Conservation (phyloP, 2,888 invertebrate genomes). For the Spodoptera exigua region DNA sequence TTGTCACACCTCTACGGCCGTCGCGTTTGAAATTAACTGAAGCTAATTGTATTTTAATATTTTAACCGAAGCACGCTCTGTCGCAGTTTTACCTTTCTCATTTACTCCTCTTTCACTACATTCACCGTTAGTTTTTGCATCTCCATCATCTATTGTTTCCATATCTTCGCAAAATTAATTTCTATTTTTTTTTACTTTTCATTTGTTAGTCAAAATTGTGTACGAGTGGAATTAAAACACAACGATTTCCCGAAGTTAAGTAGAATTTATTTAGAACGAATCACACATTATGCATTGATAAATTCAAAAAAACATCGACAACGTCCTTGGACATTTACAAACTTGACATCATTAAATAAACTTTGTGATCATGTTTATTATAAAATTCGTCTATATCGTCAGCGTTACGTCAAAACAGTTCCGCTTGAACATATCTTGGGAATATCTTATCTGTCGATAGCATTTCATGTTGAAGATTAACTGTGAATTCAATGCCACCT, state of each 20-base stretch:
- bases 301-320: constrained; percentile 23
- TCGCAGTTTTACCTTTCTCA: constrained; percentile 35
- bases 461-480: constrained; percentile 23
- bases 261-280: constrained; percentile 9
- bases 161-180: too few species aligned
- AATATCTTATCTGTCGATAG: constrained; percentile 44
- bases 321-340: constrained; percentile 38
- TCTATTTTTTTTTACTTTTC: too few species aligned
- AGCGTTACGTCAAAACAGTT: constrained; percentile 59
- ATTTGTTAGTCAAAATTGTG: too few species aligned
- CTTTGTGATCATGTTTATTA: constrained; percentile 30
- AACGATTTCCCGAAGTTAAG: neutral
- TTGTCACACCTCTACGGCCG: constrained; percentile 43
- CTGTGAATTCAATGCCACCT: constrained; percentile 19
- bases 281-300: constrained; percentile 37
- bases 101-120: constrained; percentile 13
- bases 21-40: constrained; percentile 46
- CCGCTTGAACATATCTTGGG: constrained; percentile 35
- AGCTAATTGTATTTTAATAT: constrained; percentile 47
- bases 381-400: constrained; percentile 20
- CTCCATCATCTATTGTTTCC: neutral
- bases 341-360: constrained; percentile 52
- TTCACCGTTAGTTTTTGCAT: constrained; percentile 3
- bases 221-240: too few species aligned
- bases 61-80: constrained; percentile 30